Evolutionary conservation across 2,113 vertebrate species (phyloP).

Genomic region (Promerops cafer): DNA sequence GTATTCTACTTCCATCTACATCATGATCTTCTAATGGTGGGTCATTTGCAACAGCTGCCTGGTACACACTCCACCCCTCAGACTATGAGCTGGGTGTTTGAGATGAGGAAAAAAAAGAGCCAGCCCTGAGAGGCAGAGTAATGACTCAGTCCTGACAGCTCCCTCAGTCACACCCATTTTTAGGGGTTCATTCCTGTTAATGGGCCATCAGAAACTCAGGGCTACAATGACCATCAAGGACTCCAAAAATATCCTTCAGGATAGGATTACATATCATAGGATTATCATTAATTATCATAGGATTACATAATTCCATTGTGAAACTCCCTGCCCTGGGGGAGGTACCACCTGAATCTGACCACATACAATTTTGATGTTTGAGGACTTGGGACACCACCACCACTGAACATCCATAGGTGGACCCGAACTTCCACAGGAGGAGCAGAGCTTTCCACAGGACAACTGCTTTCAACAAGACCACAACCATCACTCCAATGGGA

Average conservation of each 20-base stretch:
- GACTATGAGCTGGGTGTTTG: neutral
- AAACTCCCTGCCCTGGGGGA: neutral
- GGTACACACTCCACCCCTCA: neutral
- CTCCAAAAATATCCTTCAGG: neutral
- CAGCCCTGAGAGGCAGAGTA: neutral
- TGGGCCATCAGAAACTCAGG: neutral
- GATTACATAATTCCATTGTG: neutral
- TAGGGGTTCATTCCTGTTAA: neutral
- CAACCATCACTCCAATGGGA: neutral
- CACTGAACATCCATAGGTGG: neutral
- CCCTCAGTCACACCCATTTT: neutral
- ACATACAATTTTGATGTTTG: neutral
- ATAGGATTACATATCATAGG: neutral
- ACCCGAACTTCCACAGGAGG: neutral
- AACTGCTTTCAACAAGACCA: neutral
- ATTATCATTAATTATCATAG: neutral
- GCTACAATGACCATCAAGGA: neutral
- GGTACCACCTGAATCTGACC: neutral
- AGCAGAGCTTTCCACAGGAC: neutral
- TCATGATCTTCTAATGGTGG: accelerated
- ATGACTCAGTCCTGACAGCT: neutral
- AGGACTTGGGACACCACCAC: neutral
- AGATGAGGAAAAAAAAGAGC: neutral
- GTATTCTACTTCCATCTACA: neutral
- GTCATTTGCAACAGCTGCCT: neutral